Evolutionary conservation across 2,113 vertebrate genomes (phyloP).

Genomic region (Heterotis niloticus): DNA sequence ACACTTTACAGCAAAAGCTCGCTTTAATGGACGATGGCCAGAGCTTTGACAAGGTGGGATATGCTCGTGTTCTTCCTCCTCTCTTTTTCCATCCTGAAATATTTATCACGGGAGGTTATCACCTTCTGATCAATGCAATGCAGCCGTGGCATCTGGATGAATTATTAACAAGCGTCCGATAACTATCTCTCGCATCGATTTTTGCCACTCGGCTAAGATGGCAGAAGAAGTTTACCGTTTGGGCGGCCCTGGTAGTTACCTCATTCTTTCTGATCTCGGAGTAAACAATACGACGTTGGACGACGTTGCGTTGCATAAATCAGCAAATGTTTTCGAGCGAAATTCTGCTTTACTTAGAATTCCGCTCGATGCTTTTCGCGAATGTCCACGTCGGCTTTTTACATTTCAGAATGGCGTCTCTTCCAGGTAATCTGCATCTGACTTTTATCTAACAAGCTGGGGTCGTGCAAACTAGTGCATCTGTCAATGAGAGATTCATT

Average conservation of each 20-base stretch:
- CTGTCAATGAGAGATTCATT: too few species aligned
- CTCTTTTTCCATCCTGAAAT: slow-evolving; percentile 50
- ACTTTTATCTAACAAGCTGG: too few species aligned
- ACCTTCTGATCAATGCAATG: slow-evolving; percentile 61
- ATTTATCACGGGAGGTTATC: slow-evolving; percentile 63
- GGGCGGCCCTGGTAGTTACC: background rate
- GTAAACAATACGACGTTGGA: background rate
- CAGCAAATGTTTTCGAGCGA: background rate
- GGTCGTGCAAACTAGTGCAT: too few species aligned
- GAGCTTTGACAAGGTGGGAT: background rate
- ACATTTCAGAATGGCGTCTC: too few species aligned
- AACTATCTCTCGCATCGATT: slow-evolving; percentile 62
- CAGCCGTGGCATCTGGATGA: slow-evolving; percentile 51
- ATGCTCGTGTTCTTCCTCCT: background rate
- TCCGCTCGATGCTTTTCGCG: background rate
- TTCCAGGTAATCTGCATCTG: too few species aligned
- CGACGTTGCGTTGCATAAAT: background rate
- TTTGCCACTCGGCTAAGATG: slow-evolving; percentile 55
- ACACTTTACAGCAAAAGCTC: background rate
- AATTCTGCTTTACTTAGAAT: background rate
- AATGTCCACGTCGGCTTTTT: background rate
- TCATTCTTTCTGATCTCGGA: slow-evolving; percentile 1
- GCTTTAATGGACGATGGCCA: background rate
- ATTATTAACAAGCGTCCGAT: slow-evolving; percentile 62
- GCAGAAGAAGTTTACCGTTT: slow-evolving; percentile 40